Conservation (phyloP, 2,113 vertebrate species). For the Pollimyrus isidori region DNA sequence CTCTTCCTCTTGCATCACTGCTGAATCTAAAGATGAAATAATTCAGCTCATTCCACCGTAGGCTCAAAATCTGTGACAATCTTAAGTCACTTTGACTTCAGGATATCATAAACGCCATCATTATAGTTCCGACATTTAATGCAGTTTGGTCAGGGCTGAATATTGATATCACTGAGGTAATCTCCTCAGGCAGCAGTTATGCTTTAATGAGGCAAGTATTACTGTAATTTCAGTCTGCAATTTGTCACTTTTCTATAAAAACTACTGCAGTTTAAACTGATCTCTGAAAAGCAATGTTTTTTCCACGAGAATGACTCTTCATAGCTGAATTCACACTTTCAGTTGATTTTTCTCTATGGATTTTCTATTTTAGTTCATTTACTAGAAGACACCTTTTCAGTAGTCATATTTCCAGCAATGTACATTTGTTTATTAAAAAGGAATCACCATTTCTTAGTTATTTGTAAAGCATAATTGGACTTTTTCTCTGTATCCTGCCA, state of each 20-base stretch:
- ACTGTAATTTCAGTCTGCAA: background rate
- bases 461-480: background rate
- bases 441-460: background rate
- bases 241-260: background rate
- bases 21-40: background rate
- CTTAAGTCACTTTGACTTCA: background rate
- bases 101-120: background rate
- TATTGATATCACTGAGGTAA: background rate
- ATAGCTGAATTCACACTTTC: background rate
- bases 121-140: background rate
- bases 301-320: background rate
- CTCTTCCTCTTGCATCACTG: background rate
- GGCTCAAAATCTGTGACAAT: background rate
- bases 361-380: background rate
- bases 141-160: background rate
- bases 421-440: background rate
- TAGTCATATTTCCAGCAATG: background rate
- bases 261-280: background rate
- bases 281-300: background rate
- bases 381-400: background rate
- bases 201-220: background rate
- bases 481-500: background rate
- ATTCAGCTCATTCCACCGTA: background rate
- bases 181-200: background rate
- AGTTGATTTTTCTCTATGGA: slow-evolving; percentile 1